A percentile compares a stretch with the other conserved stretches of the same genome.
Conservation (phyloP, 2,797 vertebrate genomes). For the Tapirus indicus region DNA sequence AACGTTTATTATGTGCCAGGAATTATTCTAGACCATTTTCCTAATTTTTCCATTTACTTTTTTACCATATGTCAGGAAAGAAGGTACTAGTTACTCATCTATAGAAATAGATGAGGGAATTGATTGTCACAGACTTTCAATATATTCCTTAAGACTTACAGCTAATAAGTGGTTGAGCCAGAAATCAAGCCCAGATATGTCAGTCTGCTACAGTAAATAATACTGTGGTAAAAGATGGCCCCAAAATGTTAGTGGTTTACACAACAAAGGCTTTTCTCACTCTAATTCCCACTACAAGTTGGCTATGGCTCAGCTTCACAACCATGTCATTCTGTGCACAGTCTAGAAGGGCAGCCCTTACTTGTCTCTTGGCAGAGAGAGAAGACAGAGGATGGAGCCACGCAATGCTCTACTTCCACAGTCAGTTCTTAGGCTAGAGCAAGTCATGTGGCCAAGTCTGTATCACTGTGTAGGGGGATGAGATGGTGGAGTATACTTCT, state of each 20-base stretch:
- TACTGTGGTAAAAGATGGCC: background rate
- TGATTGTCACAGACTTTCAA: background rate
- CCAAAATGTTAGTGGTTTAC: background rate
- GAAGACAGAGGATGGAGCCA: background rate
- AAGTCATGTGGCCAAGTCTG: too few species aligned
- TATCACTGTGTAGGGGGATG: too few species aligned
- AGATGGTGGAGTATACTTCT: background rate
- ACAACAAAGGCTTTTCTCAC: background rate
- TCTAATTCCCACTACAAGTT: background rate
- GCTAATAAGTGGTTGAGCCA: background rate
- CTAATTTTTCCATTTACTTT: background rate
- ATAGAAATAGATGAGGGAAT: background rate
- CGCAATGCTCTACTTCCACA: background rate
- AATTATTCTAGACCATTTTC: background rate
- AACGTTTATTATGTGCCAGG: background rate
- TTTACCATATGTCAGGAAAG: background rate
- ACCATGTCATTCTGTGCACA: background rate
- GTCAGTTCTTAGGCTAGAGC: accelerated
- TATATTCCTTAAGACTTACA: background rate
- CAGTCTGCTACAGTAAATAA: background rate
- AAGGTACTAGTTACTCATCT: background rate
- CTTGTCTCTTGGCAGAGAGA: background rate
- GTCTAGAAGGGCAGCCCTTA: background rate
- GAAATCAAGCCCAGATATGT: background rate
- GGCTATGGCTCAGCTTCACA: background rate